These are phyloP conservation scores for Balaeniceps rex DNA, from an alignment of 2,113 vertebrate genomes.

Conservation along the genomic window DNA sequence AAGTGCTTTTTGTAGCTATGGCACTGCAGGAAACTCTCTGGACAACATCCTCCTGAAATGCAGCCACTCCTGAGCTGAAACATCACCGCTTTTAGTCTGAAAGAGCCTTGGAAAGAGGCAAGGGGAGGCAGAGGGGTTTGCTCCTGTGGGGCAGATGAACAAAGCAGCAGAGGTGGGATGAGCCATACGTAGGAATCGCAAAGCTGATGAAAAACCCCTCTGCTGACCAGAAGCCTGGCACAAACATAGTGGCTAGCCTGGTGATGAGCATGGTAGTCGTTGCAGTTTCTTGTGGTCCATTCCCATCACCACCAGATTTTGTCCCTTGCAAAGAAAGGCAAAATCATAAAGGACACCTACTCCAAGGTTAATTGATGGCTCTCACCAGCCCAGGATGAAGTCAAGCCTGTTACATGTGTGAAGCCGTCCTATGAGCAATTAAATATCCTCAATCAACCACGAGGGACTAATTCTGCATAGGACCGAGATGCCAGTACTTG, in stretches of 20 bases:
- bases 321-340: not conserved
- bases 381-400: not conserved
- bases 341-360: not conserved
- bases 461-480: not conserved
- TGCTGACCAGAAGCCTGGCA: not conserved
- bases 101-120: not conserved
- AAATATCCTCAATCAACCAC: not conserved
- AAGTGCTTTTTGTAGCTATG: not conserved
- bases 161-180: not conserved
- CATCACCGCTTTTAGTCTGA: fast-evolving
- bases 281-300: not conserved
- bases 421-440: not conserved
- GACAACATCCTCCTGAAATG: not conserved
- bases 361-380: not conserved
- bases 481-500: not conserved
- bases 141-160: not conserved
- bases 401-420: not conserved
- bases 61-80: not conserved
- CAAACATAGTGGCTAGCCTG: fast-evolving
- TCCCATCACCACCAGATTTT: not conserved
- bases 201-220: not conserved
- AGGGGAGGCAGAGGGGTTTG: not conserved
- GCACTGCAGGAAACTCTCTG: not conserved
- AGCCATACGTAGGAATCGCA: not conserved
- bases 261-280: not conserved